Evolutionary conservation across 1,140 invertebrate species (phyloP).

Genomic region (Idris sp.): DNA sequence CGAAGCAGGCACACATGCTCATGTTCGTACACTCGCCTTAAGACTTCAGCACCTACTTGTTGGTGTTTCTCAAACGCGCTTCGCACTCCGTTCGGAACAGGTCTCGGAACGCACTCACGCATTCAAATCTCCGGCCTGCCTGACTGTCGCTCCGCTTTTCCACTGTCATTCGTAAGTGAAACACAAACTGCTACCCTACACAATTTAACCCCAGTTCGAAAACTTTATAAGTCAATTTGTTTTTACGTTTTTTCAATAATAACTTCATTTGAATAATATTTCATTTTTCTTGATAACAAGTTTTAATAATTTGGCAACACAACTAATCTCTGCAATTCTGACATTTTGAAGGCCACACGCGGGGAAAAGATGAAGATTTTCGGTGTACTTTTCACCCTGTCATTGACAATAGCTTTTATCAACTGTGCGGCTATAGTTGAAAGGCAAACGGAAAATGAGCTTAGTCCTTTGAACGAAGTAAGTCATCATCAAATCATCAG

Average conservation of each 20-base stretch:
- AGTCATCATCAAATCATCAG: constrained; percentile 53
- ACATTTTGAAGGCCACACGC: constrained; percentile 29
- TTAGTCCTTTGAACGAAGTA: constrained; percentile 75
- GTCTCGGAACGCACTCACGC: constrained; percentile 69
- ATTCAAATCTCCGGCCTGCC: constrained; percentile 55
- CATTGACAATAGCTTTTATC: constrained; percentile 61
- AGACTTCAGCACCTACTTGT: constrained; percentile 77
- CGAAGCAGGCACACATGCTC: constrained; percentile 69
- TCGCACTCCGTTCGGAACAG: constrained; percentile 75
- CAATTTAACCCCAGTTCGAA: too few relatives aligned
- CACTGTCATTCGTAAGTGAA: constrained; percentile 62
- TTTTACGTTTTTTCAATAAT: too few relatives aligned
- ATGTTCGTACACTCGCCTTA: constrained; percentile 68
- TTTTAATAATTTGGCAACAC: too few relatives aligned
- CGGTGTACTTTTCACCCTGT: constrained; percentile 62
- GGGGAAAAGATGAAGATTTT: constrained; percentile 70
- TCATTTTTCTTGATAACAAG: too few relatives aligned
- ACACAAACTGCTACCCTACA: too few relatives aligned
- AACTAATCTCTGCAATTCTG: too few relatives aligned
- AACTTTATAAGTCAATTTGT: too few relatives aligned
- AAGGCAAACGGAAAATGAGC: constrained; percentile 69
- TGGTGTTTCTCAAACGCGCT: constrained; percentile 77
- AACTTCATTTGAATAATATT: too few relatives aligned
- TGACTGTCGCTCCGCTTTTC: constrained; percentile 45
- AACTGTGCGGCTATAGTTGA: constrained; percentile 69